A percentile compares a stretch with the other conserved stretches of the same genome.
These are phyloP conservation scores for Turdus rufiventris DNA, from an alignment of 2,113 vertebrate genomes.

Conservation along the genomic window DNA sequence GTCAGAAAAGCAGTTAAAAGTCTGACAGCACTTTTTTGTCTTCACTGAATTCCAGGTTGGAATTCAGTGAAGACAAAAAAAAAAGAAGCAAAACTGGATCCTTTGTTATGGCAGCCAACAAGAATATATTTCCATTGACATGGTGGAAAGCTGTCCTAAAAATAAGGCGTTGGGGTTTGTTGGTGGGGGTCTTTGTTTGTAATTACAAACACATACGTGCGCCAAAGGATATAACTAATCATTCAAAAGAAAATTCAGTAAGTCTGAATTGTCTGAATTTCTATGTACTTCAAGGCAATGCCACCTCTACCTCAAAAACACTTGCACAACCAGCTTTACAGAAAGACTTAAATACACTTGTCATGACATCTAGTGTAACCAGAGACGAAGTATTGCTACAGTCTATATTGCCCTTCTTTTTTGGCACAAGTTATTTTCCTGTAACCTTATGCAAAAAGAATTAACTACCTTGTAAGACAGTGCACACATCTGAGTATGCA, in stretches of 20 bases:
- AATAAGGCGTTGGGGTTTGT: neutral
- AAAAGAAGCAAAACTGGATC: neutral
- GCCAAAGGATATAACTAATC: neutral
- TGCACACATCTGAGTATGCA: neutral
- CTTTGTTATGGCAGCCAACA: neutral
- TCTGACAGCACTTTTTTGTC: neutral
- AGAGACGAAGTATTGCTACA: neutral
- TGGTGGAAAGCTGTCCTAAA: neutral
- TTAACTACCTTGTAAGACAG: neutral
- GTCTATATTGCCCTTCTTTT: rapidly evolving
- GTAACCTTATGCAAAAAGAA: neutral
- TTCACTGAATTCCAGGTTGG: neutral
- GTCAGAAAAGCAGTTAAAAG: neutral
- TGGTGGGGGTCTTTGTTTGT: too few relatives aligned
- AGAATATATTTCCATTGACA: neutral
- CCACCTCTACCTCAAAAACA: neutral
- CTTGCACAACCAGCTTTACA: neutral
- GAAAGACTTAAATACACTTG: neutral
- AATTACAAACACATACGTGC: neutral
- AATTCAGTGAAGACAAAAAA: neutral
- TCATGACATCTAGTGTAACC: neutral
- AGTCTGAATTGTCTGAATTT: neutral
- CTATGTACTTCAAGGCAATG: neutral
- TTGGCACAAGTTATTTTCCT: neutral
- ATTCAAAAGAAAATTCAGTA: neutral